Base-by-base conservation (phyloP, 2,888 invertebrate genomes). In the Drosophila greeni region DNA sequence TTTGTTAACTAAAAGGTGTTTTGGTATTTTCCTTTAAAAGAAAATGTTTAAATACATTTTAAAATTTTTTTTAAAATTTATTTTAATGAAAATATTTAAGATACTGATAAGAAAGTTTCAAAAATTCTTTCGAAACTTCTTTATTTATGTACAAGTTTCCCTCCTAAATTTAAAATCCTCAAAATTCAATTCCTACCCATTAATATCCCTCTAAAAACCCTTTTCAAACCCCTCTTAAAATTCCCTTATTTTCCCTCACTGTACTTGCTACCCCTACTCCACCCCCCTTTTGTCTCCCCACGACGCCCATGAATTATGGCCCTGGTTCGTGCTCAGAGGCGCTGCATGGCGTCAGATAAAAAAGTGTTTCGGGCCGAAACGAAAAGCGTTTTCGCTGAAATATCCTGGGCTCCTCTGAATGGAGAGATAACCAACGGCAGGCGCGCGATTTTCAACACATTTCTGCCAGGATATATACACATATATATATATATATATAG, bases 361-460 rank as follows among this genome's bases (percentile, higher is more conserved):
- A 84, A 84, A 76, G 70, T 66, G 82, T 83, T 83, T 79, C n/a
- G 18, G 82, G 75, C 79, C 61, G 57, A 60, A 56, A 47, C 37
- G 45, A 47, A 47, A 47, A 47, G 45, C 45, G 58, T 51, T 52
- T 36, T 36, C 53, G 73, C 76, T 56, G 65, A 60, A 56, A 47
- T 37, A 53, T 51, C 36, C 53, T 42, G 43, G 61, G 49, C 52
- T 75, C 47, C 73, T 75, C 73, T 75, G 82, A 85, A 85, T 85
- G 85, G 85, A 85, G 85, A 85, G 85, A 85, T 85, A 85, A 85
- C 85, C 82, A 74, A 72, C 74, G 72, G 70, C 76, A 47, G 85
- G 75, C 74, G 75, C 72, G 82, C 84, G 76, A 85, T 85, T 86
- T 86, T 85, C 86, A 86, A 83, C 85, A 83, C 76, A 73, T 76